phyloP scores from a whole-genome alignment of 2,888 invertebrate genomes.

The Eilema sororculum region DNA sequence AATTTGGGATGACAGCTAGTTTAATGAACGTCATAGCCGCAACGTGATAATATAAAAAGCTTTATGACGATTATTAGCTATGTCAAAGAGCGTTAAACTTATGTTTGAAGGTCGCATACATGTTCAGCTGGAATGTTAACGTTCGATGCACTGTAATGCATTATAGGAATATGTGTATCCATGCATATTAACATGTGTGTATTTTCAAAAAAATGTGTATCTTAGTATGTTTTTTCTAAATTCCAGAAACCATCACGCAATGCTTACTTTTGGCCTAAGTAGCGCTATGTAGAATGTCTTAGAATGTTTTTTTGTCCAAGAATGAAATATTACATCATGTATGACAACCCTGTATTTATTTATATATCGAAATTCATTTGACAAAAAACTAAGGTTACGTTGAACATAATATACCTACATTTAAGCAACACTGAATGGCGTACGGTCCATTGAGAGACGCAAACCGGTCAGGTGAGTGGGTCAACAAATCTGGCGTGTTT shows the following conservation, averaged over 20 bases:
- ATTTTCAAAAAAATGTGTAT: too few relatives aligned
- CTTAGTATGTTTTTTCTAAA: not conserved
- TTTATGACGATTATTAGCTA: constrained; percentile 37
- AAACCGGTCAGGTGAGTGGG: constrained; percentile 73
- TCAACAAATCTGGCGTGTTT: constrained; percentile 74
- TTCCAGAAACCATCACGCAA: not conserved
- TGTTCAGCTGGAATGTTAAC: constrained; percentile 22
- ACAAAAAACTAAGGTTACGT: constrained; percentile 41
- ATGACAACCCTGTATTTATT: constrained; percentile 25
- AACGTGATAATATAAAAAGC: constrained; percentile 45
- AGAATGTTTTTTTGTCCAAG: not conserved
- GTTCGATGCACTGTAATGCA: constrained; percentile 23
- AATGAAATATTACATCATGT: not conserved
- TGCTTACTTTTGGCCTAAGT: not conserved
- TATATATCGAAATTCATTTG: constrained; percentile 24
- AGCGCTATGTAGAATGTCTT: not conserved
- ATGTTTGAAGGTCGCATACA: constrained; percentile 37
- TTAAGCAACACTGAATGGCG: constrained; percentile 63
- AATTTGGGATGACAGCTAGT: constrained; percentile 46
- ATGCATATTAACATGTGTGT: too few relatives aligned
- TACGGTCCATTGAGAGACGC: constrained; percentile 66
- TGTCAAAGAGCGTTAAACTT: constrained; percentile 41
- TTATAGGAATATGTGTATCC: too few relatives aligned
- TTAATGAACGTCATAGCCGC: constrained; percentile 38
- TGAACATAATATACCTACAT: constrained; percentile 38